A percentile compares a stretch with the other conserved stretches of the same genome.
Conservation (phyloP, 30 jellyfish, hydroid and myxozoan species). For the Rhopilema esculentum region DNA sequence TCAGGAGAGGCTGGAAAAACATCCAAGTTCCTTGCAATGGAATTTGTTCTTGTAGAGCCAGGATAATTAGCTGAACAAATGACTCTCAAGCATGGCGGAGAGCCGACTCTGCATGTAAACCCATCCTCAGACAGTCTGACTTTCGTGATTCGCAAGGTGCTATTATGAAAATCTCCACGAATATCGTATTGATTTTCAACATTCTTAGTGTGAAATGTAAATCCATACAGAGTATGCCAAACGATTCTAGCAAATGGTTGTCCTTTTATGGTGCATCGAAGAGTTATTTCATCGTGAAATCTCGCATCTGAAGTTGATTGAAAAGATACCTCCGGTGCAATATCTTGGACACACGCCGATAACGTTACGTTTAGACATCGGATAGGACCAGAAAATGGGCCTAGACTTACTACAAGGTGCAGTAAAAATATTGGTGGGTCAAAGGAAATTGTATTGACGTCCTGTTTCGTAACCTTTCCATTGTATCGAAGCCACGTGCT, state of each 20-base stretch:
- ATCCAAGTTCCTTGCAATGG: conserved; percentile 12
- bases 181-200: conserved; percentile 6
- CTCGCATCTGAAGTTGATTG: neutral
- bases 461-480: conserved; percentile 3
- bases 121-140: conserved; percentile 6
- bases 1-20: conserved; percentile 39
- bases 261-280: conserved; percentile 32
- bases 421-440: conserved; percentile 27
- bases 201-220: neutral
- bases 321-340: conserved; percentile 27
- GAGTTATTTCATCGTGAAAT: conserved; percentile 5
- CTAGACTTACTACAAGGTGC: conserved; percentile 9
- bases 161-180: conserved; percentile 24
- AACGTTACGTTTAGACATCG: conserved; percentile 12
- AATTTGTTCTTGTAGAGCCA: conserved; percentile 21
- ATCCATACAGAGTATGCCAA: conserved; percentile 48
- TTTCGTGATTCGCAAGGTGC: conserved; percentile 20
- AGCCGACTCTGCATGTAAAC: conserved; percentile 7
- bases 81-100: conserved; percentile 29
- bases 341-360: conserved; percentile 45
- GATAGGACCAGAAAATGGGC: neutral
- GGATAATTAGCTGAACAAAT: conserved; percentile 58
- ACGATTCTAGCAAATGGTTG: conserved; percentile 37
- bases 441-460: neutral
- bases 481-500: conserved; percentile 26